phyloP scores from a whole-genome alignment of 2,797 vertebrate species.

The Paratrypauchen microcephalus region DNA sequence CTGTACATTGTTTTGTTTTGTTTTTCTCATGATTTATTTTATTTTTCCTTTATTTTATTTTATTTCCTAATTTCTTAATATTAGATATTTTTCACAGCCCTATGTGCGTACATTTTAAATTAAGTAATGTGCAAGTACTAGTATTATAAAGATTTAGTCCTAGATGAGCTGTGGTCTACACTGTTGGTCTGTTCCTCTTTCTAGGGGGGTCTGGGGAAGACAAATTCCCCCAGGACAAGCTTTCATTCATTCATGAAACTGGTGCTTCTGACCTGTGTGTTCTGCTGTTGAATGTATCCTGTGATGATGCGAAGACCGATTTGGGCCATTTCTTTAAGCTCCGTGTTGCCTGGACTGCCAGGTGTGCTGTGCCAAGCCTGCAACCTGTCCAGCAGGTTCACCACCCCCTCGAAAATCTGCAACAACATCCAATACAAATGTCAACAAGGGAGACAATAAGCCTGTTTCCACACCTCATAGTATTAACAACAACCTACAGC shows the following conservation, averaged over 20 bases:
- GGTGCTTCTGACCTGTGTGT: constrained; percentile 79
- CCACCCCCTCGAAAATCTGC: constrained; percentile 94
- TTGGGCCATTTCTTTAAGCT: constrained; percentile 94
- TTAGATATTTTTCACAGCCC: no score
- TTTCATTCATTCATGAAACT: not conserved
- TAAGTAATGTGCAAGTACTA: no score
- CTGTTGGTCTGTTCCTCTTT: not conserved
- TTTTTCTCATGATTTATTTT: no score
- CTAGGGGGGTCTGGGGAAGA: not conserved
- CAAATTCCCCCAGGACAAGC: not conserved
- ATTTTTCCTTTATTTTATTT: no score
- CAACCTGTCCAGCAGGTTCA: constrained; percentile 91
- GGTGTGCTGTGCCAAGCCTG: constrained; percentile 88
- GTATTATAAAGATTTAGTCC: no score
- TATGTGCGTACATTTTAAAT: no score
- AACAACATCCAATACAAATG: constrained; percentile 34
- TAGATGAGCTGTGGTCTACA: not conserved
- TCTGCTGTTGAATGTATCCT: constrained; percentile 89
- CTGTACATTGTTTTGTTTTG: no score
- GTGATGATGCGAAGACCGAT: constrained; percentile 89
- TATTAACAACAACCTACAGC: constrained; percentile 15
- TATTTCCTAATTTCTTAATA: no score
- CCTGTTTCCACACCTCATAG: constrained; percentile 61
- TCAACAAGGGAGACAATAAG: constrained; percentile 45
- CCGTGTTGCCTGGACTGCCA: constrained; percentile 74